These are phyloP conservation scores for Fabriciana adippe DNA, from an alignment of 2,888 invertebrate species.

Conservation along the genomic window DNA sequence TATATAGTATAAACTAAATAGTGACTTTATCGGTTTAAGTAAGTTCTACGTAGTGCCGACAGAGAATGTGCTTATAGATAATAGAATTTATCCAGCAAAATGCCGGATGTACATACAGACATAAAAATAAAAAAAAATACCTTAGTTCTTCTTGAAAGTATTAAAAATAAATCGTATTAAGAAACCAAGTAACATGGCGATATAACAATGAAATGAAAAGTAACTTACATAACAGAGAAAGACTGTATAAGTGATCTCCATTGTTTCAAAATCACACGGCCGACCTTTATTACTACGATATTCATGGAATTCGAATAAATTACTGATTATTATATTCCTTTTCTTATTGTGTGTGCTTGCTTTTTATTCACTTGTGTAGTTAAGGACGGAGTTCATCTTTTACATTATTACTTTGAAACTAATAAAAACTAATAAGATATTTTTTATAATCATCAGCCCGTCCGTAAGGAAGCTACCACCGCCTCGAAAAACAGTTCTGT, in stretches of 20 bases:
- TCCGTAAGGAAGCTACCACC: no score
- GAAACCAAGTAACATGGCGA: slow-evolving; percentile 3
- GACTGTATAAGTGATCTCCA: slow-evolving; percentile 20
- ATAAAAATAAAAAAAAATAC: not conserved
- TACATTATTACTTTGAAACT: no score
- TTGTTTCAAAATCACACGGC: slow-evolving; percentile 29
- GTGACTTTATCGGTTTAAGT: no score
- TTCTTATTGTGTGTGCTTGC: not conserved
- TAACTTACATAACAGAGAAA: slow-evolving; percentile 32
- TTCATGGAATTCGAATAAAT: slow-evolving; percentile 18
- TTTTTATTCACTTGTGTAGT: not conserved
- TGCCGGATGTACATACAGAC: not conserved
- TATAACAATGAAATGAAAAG: slow-evolving; percentile 37
- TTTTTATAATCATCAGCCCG: no score
- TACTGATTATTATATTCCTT: slow-evolving; percentile 14
- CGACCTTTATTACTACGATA: slow-evolving; percentile 18
- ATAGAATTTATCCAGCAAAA: no score
- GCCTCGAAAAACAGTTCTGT: no score
- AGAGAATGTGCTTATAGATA: no score
- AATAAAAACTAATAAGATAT: no score
- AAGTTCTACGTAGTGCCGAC: no score
- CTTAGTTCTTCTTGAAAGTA: not conserved
- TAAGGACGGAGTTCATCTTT: not conserved
- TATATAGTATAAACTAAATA: no score
- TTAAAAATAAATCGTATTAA: slow-evolving; percentile 3